Percentiles rank a stretch among this genome's conserved stretches.
These are phyloP conservation scores for Drosophila subobscura DNA, from an alignment of 1,140 invertebrate species.

Conservation along the genomic window DNA sequence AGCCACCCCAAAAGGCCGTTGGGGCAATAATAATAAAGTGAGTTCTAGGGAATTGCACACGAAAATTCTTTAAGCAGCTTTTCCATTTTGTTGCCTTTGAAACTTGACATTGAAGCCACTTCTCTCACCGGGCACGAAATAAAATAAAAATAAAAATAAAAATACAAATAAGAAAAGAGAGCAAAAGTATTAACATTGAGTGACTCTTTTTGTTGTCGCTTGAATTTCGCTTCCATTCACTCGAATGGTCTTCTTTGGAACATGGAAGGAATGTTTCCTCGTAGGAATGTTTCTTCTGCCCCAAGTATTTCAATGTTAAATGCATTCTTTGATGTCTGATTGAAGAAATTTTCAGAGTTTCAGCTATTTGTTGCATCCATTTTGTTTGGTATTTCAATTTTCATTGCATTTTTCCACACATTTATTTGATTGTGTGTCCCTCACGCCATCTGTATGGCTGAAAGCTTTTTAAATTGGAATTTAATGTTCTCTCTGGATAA, in stretches of 20 bases:
- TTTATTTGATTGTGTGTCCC: neutral
- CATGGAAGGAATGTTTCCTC: too few relatives aligned
- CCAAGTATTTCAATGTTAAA: too few relatives aligned
- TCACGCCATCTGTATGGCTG: neutral
- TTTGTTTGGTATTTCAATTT: conserved; percentile 8
- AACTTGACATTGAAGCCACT: neutral
- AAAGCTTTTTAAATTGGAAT: conserved; percentile 32
- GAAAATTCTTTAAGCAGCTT: conserved; percentile 15
- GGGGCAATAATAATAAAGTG: conserved; percentile 50
- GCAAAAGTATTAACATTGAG: conserved; percentile 37
- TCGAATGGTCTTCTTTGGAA: conserved; percentile 6
- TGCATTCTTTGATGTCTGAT: too few relatives aligned
- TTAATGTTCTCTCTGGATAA: conserved; percentile 27
- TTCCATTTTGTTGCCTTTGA: neutral
- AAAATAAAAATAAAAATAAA: conserved; percentile 7
- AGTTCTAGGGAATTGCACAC: conserved; percentile 33
- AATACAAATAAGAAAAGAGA: conserved; percentile 27
- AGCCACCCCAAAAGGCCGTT: neutral
- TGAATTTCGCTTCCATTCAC: neutral
- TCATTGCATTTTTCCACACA: neutral
- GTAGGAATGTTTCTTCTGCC: too few relatives aligned
- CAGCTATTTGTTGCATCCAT: neutral
- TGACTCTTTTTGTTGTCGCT: conserved; percentile 27
- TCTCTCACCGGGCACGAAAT: conserved; percentile 3
- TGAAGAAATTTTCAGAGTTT: too few relatives aligned